Percentiles rank a stretch among this genome's conserved stretches.
Evolutionary conservation across 1,140 invertebrate species (phyloP).

Genomic region (Stegodyphus mimosarum): DNA sequence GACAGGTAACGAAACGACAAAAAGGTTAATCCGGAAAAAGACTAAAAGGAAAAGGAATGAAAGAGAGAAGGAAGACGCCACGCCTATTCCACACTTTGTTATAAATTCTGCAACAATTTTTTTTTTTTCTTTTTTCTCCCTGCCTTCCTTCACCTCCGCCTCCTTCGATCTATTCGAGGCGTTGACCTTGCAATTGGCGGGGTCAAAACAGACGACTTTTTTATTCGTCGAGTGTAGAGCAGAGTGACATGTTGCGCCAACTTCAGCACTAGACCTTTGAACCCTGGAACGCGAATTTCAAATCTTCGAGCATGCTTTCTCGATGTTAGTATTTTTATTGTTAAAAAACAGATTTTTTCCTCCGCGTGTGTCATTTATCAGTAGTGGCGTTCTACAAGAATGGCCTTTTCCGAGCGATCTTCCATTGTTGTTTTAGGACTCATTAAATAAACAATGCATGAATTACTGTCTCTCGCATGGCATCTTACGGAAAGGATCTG

Average conservation of each 20-base stretch:
- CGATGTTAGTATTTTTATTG: too few relatives aligned
- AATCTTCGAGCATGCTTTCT: neutral
- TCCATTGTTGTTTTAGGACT: too few relatives aligned
- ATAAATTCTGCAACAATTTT: neutral
- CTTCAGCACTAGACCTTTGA: slow-evolving; percentile 23
- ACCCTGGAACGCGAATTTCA: neutral
- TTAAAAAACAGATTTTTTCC: too few relatives aligned
- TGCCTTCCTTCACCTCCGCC: neutral
- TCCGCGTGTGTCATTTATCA: too few relatives aligned
- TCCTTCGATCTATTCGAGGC: slow-evolving; percentile 1
- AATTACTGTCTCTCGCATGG: too few relatives aligned
- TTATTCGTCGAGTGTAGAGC: neutral
- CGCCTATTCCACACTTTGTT: slow-evolving; percentile 24
- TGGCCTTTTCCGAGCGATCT: too few relatives aligned
- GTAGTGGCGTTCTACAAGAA: too few relatives aligned
- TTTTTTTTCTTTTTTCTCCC: neutral
- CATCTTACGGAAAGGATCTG: too few relatives aligned
- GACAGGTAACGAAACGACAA: neutral
- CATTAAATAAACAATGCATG: too few relatives aligned
- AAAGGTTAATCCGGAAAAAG: slow-evolving; percentile 25
- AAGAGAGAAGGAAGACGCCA: neutral
- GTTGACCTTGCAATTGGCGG: neutral
- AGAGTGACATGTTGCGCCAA: slow-evolving; percentile 37
- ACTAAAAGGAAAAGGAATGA: neutral
- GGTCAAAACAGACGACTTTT: slow-evolving; percentile 14